Conservation (phyloP, 92 coral and sea anemone genomes). For the Porites evermanni region DNA sequence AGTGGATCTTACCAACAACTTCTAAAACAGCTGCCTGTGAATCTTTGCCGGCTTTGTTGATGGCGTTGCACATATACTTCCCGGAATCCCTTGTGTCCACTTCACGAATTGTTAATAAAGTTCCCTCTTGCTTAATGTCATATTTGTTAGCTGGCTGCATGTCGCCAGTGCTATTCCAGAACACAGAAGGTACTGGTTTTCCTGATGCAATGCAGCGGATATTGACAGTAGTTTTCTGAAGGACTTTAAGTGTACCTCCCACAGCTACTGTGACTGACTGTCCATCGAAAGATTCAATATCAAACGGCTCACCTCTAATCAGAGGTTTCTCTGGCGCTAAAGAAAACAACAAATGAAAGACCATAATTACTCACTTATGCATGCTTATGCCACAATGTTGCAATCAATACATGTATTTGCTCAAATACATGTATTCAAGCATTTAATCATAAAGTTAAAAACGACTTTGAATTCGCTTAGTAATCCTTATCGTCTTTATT, state of each 20-base stretch:
- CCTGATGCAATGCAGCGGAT: slow-evolving; percentile 79
- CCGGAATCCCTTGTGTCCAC: slow-evolving; percentile 67
- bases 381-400: too few relatives aligned
- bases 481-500: too few relatives aligned
- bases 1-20: slow-evolving; percentile 34
- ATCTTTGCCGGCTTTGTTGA: slow-evolving; percentile 70
- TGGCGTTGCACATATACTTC: slow-evolving; percentile 65
- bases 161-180: slow-evolving; percentile 65
- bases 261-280: slow-evolving; percentile 60
- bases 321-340: slow-evolving; percentile 79
- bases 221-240: slow-evolving; percentile 68
- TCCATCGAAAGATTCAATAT: slow-evolving; percentile 61
- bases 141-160: slow-evolving; percentile 47
- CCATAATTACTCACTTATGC: too few relatives aligned
- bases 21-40: slow-evolving; percentile 26
- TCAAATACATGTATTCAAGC: too few relatives aligned
- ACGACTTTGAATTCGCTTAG: too few relatives aligned
- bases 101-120: slow-evolving; percentile 50
- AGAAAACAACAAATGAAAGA: too few relatives aligned
- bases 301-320: slow-evolving; percentile 47
- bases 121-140: slow-evolving; percentile 50
- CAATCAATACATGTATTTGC: too few relatives aligned
- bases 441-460: too few relatives aligned
- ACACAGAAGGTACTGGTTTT: slow-evolving; percentile 73
- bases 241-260: slow-evolving; percentile 66